Evolutionary conservation across 1,140 invertebrate species (phyloP).

Genomic region (Pteromalus puparum): DNA sequence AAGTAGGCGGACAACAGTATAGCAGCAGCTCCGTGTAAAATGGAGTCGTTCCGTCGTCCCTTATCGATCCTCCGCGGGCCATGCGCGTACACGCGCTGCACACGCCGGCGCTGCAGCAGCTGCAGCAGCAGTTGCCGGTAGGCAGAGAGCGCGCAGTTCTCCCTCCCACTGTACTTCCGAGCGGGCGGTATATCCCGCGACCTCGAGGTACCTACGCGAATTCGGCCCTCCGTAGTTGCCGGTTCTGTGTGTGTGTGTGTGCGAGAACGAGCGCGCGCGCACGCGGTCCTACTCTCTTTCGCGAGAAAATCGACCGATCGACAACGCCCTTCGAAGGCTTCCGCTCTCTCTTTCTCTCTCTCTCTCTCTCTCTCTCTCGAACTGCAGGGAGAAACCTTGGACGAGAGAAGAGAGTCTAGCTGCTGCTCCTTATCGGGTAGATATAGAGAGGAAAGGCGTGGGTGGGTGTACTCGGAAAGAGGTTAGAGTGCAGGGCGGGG

Average conservation of each 20-base stretch:
- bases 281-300: not conserved
- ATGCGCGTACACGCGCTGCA: not conserved
- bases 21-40: conserved; percentile 23
- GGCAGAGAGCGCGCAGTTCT: not conserved
- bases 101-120: conserved; percentile 1
- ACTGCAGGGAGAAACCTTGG: not conserved
- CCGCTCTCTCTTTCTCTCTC: not conserved
- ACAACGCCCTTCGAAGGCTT: conserved; percentile 45
- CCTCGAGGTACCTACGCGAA: conserved; percentile 2
- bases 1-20: not conserved
- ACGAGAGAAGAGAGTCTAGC: not conserved
- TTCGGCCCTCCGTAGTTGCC: not conserved
- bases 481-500: not conserved
- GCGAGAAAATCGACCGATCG: conserved; percentile 41
- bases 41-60: conserved; percentile 46
- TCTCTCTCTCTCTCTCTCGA: not conserved
- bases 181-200: not conserved
- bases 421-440: not conserved
- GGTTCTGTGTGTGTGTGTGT: not conserved
- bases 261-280: not conserved
- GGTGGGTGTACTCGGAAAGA: not conserved
- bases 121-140: not conserved
- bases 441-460: not conserved
- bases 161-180: not conserved
- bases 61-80: conserved; percentile 25